Evolutionary conservation across 2,797 vertebrate genomes (phyloP), one percentile per base, ranked within the genome.

Genomic region (Pseudochaenichthys georgianus): DNA sequence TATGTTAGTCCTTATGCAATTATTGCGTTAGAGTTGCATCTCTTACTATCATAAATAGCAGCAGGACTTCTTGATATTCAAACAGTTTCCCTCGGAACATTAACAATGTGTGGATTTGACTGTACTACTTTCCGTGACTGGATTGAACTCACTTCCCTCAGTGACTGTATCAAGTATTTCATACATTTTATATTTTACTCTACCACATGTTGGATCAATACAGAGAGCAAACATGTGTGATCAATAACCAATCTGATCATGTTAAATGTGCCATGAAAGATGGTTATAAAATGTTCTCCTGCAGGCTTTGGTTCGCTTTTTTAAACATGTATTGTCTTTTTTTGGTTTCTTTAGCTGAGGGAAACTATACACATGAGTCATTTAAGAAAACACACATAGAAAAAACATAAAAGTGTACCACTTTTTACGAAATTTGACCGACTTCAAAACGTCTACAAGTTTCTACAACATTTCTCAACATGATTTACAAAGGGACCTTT

Each of bases 241-340:
- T 92, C 90, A 83, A 92, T 91, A 90, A 84, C 70, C 83, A 86
- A 88, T 93, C 87, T 83, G 73, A 91, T 89, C 81, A 84, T 80
- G 92, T 87, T 91, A 87, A 90, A 82, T 87, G 70, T 86, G 62
- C 76, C 83, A 89, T n/a, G 60, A 75, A 65, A 38, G 34, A 38
- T 38, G 8, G 6, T 38, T 38, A 38, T 38, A 9, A 38, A 9
- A 38, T 38, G 34, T 1, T 66, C 62, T 60, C 34, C 16, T 19
- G 13, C 62, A 71, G 57, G 28, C 55, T 75, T 17, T 50, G 13
- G 13, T 21, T 62, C 13, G 6, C 45, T 62, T 54, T 48, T 45
- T 46, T 46, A 16, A 5, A 61, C 64, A 2, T 57, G 23, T 34
- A 34, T 34, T 43, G 38, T 13, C 1, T 31, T 47, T 55, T 10